Evolutionary conservation across 1,140 invertebrate species (phyloP).

Genomic region (Orchesella cincta): DNA sequence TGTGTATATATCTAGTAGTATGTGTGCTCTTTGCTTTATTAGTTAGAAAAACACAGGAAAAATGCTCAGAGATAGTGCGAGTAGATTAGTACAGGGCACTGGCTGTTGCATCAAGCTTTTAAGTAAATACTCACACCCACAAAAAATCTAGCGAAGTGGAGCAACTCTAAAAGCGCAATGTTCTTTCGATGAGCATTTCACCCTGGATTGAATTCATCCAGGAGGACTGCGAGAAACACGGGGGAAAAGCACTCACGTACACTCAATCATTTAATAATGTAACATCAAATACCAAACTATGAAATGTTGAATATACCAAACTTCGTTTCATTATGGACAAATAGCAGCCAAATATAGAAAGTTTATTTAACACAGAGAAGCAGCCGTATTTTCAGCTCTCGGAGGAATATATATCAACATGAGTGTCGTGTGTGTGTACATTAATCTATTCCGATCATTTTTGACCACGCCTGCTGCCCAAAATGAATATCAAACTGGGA

Average conservation of each 20-base stretch:
- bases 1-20: no score
- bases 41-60: no score
- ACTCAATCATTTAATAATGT: slow-evolving; percentile 14
- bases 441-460: slow-evolving; percentile 46
- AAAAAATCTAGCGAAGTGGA: background rate
- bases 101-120: slow-evolving; percentile 22
- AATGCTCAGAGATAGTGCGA: background rate
- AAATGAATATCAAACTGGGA: background rate
- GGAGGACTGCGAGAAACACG: background rate
- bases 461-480: slow-evolving; percentile 47
- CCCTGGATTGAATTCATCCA: background rate
- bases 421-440: slow-evolving; percentile 34
- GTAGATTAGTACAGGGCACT: background rate
- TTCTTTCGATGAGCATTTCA: no score
- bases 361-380: no score
- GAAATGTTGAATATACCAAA: background rate
- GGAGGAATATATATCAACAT: background rate
- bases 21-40: no score
- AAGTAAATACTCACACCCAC: slow-evolving; percentile 27
- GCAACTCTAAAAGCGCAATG: no score
- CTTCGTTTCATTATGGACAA: no score
- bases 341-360: no score
- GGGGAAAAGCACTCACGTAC: background rate
- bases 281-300: background rate
- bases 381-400: no score